phyloP scores from a whole-genome alignment of 2,113 vertebrate species.

The Typhlomys cinereus region DNA sequence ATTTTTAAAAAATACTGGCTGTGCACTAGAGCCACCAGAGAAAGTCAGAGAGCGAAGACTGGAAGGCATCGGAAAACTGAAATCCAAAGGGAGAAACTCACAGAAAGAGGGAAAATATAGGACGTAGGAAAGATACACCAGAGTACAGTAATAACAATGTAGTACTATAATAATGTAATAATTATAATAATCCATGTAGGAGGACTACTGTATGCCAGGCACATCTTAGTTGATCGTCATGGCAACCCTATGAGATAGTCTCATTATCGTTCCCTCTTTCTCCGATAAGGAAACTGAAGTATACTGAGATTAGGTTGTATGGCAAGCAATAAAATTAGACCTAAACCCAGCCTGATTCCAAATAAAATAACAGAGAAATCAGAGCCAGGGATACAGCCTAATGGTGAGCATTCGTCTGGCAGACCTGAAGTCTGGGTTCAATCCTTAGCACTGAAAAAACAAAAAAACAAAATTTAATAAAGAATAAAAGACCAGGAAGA shows the following conservation, averaged over 20 bases:
- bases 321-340: background rate
- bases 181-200: background rate
- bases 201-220: too few relatives aligned
- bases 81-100: background rate
- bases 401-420: background rate
- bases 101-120: background rate
- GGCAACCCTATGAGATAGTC: background rate
- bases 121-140: background rate
- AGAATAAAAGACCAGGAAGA: background rate
- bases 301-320: background rate
- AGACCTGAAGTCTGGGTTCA: background rate
- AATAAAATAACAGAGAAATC: background rate
- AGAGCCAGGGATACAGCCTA: background rate
- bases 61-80: too few relatives aligned
- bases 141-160: background rate
- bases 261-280: background rate
- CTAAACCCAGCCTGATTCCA: background rate
- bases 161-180: background rate
- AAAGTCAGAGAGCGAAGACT: background rate
- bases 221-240: background rate
- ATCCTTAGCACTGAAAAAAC: background rate
- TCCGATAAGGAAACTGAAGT: background rate
- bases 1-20: slow-evolving; percentile 8
- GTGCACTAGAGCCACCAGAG: background rate
- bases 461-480: background rate